Percentiles rank a stretch among this genome's conserved stretches.
Conservation (phyloP, 1,140 invertebrate genomes). For the Neotoxoptera formosana region DNA sequence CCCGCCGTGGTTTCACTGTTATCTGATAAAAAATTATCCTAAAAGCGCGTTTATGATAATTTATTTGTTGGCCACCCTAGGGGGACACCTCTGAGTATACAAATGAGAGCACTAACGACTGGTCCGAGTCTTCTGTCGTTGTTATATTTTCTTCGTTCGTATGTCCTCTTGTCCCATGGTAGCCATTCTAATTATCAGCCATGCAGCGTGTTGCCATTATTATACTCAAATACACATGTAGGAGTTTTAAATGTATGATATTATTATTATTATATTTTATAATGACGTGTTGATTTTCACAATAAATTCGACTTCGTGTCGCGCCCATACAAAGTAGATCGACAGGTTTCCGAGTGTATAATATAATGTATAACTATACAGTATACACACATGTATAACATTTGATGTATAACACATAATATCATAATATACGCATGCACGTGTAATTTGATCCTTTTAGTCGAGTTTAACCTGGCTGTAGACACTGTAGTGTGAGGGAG, state of each 20-base stretch:
- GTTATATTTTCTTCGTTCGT: neutral
- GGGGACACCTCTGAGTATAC: neutral
- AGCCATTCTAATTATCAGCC: neutral
- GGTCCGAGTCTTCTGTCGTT: conserved; percentile 19
- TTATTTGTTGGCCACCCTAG: neutral
- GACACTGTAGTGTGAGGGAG: conserved; percentile 16
- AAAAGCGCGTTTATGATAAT: conserved; percentile 34
- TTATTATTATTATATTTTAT: neutral
- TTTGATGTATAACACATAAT: neutral
- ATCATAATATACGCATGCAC: neutral
- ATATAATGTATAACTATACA: neutral
- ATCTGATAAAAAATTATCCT: conserved; percentile 4
- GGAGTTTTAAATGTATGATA: neutral
- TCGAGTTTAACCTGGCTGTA: neutral
- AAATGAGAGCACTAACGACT: conserved; percentile 1
- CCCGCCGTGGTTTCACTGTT: neutral
- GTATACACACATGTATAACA: neutral
- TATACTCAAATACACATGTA: neutral
- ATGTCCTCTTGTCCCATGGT: neutral
- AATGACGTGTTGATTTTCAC: neutral
- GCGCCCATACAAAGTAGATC: neutral
- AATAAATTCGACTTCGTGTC: neutral
- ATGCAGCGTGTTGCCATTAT: neutral
- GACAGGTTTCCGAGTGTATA: conserved; percentile 14
- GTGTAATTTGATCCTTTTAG: neutral